Evolutionary conservation across 2,888 invertebrate species (phyloP).

Genomic region (Ferdinandea cuprea): DNA sequence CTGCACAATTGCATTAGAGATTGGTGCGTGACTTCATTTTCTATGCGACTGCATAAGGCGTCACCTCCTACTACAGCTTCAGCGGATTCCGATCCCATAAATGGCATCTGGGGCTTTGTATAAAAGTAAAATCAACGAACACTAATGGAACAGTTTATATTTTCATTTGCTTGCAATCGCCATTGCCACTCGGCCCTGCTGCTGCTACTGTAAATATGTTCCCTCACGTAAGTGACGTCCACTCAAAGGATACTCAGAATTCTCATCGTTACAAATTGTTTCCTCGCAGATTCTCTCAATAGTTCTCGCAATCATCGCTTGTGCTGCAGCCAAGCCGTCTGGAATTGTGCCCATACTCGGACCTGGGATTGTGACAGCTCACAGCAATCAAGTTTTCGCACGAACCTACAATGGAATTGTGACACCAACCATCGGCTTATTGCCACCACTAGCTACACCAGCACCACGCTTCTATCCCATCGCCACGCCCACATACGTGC

Average conservation of each 20-base stretch:
- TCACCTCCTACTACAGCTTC: constrained; percentile 55
- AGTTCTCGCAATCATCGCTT: constrained; percentile 61
- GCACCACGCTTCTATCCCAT: constrained; percentile 56
- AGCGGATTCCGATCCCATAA: constrained; percentile 57
- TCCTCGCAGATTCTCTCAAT: constrained; percentile 49
- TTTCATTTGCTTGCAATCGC: constrained; percentile 55
- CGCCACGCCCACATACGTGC: constrained; percentile 46
- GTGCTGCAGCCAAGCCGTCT: constrained; percentile 67
- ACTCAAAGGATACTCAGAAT: not conserved
- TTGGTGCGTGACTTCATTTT: constrained; percentile 72
- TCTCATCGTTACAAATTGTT: not conserved
- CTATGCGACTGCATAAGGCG: constrained; percentile 67
- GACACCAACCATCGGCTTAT: constrained; percentile 49
- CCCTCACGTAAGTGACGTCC: constrained; percentile 51
- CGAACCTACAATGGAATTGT: constrained; percentile 66
- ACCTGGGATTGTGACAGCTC: constrained; percentile 64
- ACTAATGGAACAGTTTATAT: constrained; percentile 49
- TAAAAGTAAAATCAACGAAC: constrained; percentile 61
- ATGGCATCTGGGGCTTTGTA: constrained; percentile 50
- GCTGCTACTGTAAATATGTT: constrained; percentile 43
- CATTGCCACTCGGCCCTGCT: constrained; percentile 6
- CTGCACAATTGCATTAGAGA: constrained; percentile 71
- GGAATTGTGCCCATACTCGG: constrained; percentile 67
- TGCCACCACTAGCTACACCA: constrained; percentile 53
- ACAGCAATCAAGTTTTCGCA: constrained; percentile 64